Conservation (phyloP, 2,888 invertebrate species). For the Lasioglossum figueresi region DNA sequence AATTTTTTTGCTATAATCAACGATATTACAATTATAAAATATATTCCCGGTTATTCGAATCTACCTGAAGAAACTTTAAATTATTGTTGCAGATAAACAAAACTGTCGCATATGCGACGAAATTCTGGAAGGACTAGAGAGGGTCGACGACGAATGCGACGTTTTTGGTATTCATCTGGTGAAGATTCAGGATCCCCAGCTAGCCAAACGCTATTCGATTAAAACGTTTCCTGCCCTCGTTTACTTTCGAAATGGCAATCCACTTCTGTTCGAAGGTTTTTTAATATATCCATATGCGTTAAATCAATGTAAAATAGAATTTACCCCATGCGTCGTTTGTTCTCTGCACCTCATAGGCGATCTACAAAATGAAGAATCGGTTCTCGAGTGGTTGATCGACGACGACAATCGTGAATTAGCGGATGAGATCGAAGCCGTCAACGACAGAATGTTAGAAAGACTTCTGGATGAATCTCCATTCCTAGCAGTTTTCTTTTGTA, state of each 20-base stretch:
- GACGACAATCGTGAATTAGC: conserved; percentile 96
- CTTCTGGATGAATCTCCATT: conserved; percentile 94
- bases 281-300: neutral
- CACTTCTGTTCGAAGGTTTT: conserved; percentile 86
- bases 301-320: neutral
- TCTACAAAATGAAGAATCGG: conserved; percentile 95
- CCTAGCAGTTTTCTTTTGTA: conserved; percentile 96
- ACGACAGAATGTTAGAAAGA: conserved; percentile 94
- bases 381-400: conserved; percentile 96
- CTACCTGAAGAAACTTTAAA: neutral
- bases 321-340: neutral
- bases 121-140: conserved; percentile 93
- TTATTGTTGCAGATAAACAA: conserved; percentile 85
- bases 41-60: neutral
- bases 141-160: conserved; percentile 96
- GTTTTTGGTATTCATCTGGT: conserved; percentile 97
- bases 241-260: conserved; percentile 92
- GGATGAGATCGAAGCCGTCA: conserved; percentile 97
- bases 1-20: no score
- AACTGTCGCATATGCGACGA: conserved; percentile 97
- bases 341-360: conserved; percentile 87
- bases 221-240: conserved; percentile 97
- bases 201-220: conserved; percentile 96
- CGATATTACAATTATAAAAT: no score
- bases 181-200: conserved; percentile 94